Evolutionary conservation across 2,113 vertebrate genomes (phyloP), one percentile per base, ranked within the genome.

Genomic region (Chitala chitala): DNA sequence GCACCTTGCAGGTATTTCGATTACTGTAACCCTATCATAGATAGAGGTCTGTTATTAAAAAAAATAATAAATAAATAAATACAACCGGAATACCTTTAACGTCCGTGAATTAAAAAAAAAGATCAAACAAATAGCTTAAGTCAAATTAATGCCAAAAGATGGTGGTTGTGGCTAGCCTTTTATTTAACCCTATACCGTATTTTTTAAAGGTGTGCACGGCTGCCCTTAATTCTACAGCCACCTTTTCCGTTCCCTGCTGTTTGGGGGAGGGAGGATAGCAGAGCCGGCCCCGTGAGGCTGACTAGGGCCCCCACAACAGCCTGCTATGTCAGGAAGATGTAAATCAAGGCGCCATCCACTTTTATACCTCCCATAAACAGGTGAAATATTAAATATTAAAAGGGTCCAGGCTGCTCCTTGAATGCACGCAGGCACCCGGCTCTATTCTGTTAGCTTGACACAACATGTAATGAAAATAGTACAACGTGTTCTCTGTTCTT

Each of bases 81-180:
- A 90, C 86, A 82, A 91, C 83, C 66, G 22, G 79, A 78, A 78
- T 85, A 83, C 76, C 78, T 88, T 90, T 89, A 87, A 89, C 87
- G 89, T 87, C 88, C 87, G 84, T 89, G 89, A 87, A 91, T 91
- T 90, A 90, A 90, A 92, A 86, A 83, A 87, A 87, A 77, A 83
- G 76, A 82, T 87, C 87, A 90, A 89, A 90, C 79, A 82, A 90
- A 91, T 89, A 85, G 81, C 79, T 75, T 88, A 88, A 89, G 75
- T 76, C 82, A 84, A 88, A 87, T 88, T 92, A 89, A 89, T 82
- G 76, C 85, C 82, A 89, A 90, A 89, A 88, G 90, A 89, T 87
- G 83, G 86, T 79, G 78, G 85, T 79, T 79, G 84, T 84, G 89
- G 90, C 87, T 88, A 90, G 87, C 87, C 90, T 88, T 89, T 83